Conservation (phyloP, 2,888 invertebrate species). For the Andrena flavipes region DNA sequence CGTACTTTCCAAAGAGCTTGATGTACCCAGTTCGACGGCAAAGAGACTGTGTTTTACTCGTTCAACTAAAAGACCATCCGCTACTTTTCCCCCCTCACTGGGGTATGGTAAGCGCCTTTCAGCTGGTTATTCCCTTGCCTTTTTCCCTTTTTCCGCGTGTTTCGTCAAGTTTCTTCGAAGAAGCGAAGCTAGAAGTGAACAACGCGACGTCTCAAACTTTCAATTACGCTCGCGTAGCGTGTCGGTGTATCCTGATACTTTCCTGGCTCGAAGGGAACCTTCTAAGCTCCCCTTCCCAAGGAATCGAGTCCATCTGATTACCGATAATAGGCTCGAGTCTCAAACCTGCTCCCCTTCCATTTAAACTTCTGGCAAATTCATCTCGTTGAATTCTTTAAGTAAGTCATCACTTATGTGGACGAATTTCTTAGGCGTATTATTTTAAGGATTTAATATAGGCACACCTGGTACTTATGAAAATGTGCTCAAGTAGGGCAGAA, state of each 20-base stretch:
- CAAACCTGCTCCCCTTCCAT: conserved; percentile 61
- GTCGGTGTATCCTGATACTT: conserved; percentile 68
- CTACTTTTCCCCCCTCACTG: conserved; percentile 25
- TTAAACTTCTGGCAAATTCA: conserved; percentile 40
- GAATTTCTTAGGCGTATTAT: too few species aligned
- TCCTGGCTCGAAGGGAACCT: conserved; percentile 51
- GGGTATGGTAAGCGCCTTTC: conserved; percentile 51
- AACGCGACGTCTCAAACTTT: conserved; percentile 66
- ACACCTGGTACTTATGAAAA: too few species aligned
- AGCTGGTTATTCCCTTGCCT: conserved; percentile 38
- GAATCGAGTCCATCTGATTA: conserved; percentile 79
- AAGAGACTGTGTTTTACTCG: conserved; percentile 40
- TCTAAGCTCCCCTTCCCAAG: conserved; percentile 69
- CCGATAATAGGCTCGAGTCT: conserved; percentile 76
- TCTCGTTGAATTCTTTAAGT: background rate
- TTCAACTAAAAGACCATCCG: conserved; percentile 44
- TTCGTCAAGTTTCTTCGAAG: conserved; percentile 49
- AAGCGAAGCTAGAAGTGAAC: conserved; percentile 58
- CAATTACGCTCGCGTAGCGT: conserved; percentile 71
- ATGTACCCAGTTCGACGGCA: conserved; percentile 22
- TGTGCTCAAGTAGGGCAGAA: too few species aligned
- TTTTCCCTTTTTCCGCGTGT: conserved; percentile 21
- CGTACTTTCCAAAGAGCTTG: conserved; percentile 50
- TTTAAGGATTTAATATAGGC: too few species aligned
- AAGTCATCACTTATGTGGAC: too few species aligned